Base-by-base conservation (phyloP, 2,113 vertebrate species). In the Rafetus swinhoei region DNA sequence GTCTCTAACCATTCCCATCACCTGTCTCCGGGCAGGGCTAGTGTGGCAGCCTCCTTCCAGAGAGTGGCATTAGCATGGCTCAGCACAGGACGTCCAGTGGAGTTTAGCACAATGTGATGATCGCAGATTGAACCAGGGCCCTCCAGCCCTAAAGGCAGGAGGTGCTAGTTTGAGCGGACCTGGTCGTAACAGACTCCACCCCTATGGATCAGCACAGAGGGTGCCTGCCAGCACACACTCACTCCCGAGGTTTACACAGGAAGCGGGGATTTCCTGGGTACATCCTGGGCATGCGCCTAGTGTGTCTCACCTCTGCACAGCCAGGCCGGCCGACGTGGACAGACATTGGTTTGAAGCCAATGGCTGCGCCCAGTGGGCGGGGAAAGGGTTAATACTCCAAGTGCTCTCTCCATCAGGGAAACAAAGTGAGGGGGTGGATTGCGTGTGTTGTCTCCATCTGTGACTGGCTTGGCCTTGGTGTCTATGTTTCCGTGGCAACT, bases 401-500 rank as follows among this genome's bases (percentile, higher is more conserved):
- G 52, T n/a, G 50, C 16, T 21, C n/a, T 87, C 82, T 91, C 90
- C 82, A 86, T 86, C 90, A n/a, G 86, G 85, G 69, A 82, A 85
- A 87, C 69, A 82, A 85, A 87, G 86, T 65, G 90, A 72, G 82
- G 65, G 57, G 35, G 81, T 72, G 83, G 80, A 87, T 87, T 91
- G 80, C 80, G 50, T 90, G 65, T 90, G 89, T 91, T 91, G 90
- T 82, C 90, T 91, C 52, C 21, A 87, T 91, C 85, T 52, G 83
- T 85, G 89, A 81, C 82, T 85, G 80, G 89, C 82, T 91, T 91
- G 90, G 90, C 86, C 90, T 80, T 81, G 54, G 53, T 91, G 90
- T 87, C 90, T 35, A 74, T n/a, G 90, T 91, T 87, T 87, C 90
- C 90, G 77, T 91, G 85, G 90, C 84, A 91, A 91, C 90, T n/a